phyloP scores from a whole-genome alignment of 2,113 vertebrate genomes.

The Herpetotheres cachinnans region DNA sequence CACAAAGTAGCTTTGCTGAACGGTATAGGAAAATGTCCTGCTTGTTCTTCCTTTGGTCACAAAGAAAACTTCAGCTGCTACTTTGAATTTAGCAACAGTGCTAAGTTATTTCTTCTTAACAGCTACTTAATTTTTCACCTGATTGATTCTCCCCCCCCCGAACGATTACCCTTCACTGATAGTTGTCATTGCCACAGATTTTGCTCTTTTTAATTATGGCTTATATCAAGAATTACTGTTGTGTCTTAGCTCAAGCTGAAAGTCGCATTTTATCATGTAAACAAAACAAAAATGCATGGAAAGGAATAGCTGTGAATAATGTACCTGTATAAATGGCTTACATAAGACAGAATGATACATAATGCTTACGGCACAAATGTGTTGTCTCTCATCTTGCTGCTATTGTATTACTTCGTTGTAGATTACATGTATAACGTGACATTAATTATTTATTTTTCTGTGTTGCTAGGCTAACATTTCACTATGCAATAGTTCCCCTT shows the following conservation, averaged over 20 bases:
- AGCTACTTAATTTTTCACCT: conserved; percentile 42
- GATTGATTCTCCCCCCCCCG: conserved; percentile 42
- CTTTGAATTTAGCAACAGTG: background rate
- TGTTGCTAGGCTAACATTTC: background rate
- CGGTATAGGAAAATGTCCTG: background rate
- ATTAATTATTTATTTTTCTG: background rate
- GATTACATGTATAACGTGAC: background rate
- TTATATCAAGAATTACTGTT: background rate
- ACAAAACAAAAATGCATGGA: conserved; percentile 34
- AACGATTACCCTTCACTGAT: conserved; percentile 3
- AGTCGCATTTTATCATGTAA: conserved; percentile 14
- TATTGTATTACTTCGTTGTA: background rate
- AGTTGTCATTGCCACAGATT: background rate
- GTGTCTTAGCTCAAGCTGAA: conserved; percentile 4
- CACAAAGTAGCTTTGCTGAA: background rate
- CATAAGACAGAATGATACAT: background rate
- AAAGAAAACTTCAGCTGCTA: background rate
- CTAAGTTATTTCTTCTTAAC: conserved; percentile 10
- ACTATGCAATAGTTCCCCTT: background rate
- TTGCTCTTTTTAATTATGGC: conserved; percentile 37
- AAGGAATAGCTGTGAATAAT: background rate
- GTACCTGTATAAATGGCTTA: background rate
- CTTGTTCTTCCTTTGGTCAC: background rate
- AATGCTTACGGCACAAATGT: background rate
- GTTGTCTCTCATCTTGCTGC: background rate